phyloP scores from a whole-genome alignment of 2,113 vertebrate genomes.

The Gallinago undulata region DNA sequence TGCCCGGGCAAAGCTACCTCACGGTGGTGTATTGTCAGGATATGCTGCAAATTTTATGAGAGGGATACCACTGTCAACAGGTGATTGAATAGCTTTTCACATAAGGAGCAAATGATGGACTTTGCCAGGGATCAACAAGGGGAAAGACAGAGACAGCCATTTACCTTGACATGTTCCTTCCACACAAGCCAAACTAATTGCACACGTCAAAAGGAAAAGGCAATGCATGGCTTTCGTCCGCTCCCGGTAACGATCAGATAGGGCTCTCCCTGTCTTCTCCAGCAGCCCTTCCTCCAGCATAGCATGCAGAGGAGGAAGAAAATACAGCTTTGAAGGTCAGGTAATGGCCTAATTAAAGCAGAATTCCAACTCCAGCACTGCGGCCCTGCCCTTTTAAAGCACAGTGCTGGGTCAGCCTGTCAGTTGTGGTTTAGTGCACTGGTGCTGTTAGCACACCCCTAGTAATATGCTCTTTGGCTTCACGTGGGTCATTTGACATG shows the following conservation, averaged over 20 bases:
- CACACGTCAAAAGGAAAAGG: constrained; percentile 51
- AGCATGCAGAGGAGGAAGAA: constrained; percentile 28
- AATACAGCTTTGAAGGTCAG: constrained; percentile 50
- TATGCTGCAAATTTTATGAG: constrained; percentile 24
- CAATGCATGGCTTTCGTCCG: constrained; percentile 46
- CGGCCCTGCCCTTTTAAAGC: constrained; percentile 9
- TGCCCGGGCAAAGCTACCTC: not conserved
- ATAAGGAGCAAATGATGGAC: not conserved
- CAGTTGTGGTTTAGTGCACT: constrained; percentile 13
- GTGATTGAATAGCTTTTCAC: constrained; percentile 45
- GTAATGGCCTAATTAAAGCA: constrained; percentile 47
- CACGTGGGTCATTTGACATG: constrained; percentile 36
- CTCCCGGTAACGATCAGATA: constrained; percentile 20
- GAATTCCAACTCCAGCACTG: constrained; percentile 12
- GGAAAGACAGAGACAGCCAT: not conserved
- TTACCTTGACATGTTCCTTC: constrained; percentile 49
- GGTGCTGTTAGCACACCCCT: not conserved
- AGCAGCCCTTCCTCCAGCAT: constrained; percentile 30
- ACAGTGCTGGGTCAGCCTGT: constrained; percentile 10
- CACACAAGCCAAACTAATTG: constrained; percentile 37
- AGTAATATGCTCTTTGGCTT: not conserved
- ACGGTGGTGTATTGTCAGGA: not conserved
- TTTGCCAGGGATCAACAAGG: not conserved
- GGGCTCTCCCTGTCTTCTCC: constrained; percentile 47
- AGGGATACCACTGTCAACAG: constrained; percentile 44